Base-by-base conservation (phyloP, 1,140 invertebrate species). In the Branchinecta lindahli region DNA sequence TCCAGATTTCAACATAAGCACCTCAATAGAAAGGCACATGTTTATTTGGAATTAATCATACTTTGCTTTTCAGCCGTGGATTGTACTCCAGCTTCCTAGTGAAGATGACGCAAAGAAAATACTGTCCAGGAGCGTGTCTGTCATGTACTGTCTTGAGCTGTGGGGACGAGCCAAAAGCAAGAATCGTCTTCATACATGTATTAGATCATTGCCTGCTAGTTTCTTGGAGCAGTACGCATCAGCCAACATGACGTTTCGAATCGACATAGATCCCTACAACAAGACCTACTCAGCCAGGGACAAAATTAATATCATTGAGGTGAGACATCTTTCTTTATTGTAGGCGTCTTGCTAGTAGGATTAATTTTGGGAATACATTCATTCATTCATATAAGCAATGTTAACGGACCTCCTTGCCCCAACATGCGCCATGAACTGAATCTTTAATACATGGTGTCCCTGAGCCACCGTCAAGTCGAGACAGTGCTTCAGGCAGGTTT, bases 201-300 rank as follows among this genome's bases (percentile, higher is more conserved):
- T 92, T 46, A 84, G 83, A 76, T 73, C 75, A 47, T 83, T 83
- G 72, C 81, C 84, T 1, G 74, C 77, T 70, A 75, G 82, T 69
- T 75, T 84, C 69, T 79, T 85, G 66, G 75, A 81, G 46, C 75
- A 79, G 8, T 84, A 85, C 76, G 82, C 84, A 72, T 74, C 78
- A 33, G 70, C 76, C 21, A 77, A 85, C 1, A 82, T 81, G 72
- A 85, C 87, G 8, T 94, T 91, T 75, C 88, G 88, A 82, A 84
- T 94, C n/a, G 83, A 85, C 72, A 88, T 95, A 12, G 91, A 94
- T 79, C 88, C 88, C 8, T 94, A 91, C 79, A 90, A 91, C 76
- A 92, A 88, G 76, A 89, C 90, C 79, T 87, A 91, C 72, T 83
- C 82, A 12, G 86, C 87, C 76, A 78, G 80, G 52, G 86, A 92